Evolutionary conservation across 2,113 vertebrate species (phyloP), one percentile per base, ranked within the genome.

Genomic region (Nicator chloris): DNA sequence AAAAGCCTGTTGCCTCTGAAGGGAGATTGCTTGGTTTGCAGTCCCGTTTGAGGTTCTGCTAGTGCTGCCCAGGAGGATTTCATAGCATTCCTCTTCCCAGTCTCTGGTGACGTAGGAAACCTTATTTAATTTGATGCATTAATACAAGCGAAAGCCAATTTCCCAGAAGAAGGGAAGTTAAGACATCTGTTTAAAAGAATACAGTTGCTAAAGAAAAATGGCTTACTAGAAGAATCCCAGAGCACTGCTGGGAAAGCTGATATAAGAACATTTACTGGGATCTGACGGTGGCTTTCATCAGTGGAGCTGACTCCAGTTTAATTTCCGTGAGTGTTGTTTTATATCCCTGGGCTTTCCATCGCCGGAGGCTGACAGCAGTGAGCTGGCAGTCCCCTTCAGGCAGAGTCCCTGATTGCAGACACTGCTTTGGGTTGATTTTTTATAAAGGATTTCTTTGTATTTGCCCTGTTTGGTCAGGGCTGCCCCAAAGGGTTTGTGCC

Each of bases 111-210:
- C 65, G 54, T 91, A 86, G 92, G 47, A 88, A 83, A 79, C 77
- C 94, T 86, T 8, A 7, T 81, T 86, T 90, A 54, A 85, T 91
- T 87, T 93, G 93, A 97, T 90, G 64, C 86, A 72, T 64, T 85
- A 57, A 59, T 81, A 45, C 83, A 68, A 86, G 59, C 2, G 65
- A 88, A 90, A 95, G 92, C 94, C 86, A 28, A n/a, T 91, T 86
- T 97, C 88, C 88, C 91, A 92, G 92, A 86, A 91, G 84, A 77
- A 64, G 54, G 81, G 91, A 92, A 88, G 94, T 97, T 83, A 73
- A 72, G 95, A 95, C 91, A 37, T 92, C 92, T 96, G 94, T 93
- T 94, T 92, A 73, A 73, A 94, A 61, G 51, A 53, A 85, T 15
- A 49, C 61, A 77, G 82, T 90, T 81, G 88, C 89, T 96, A 40